Conservation (phyloP, 1,140 invertebrate genomes). For the Ceratitis capitata region DNA sequence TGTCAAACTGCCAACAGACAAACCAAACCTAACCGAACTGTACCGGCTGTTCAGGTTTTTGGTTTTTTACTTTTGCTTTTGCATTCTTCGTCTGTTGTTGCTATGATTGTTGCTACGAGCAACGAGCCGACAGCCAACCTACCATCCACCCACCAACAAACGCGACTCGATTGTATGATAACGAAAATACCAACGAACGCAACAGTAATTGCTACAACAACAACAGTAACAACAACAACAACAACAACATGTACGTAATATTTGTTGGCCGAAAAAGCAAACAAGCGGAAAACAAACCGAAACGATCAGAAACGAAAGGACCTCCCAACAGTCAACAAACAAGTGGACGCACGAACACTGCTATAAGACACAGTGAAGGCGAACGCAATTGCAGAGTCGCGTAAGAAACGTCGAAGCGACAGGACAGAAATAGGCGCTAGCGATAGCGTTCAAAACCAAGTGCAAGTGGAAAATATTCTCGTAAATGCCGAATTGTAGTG, state of each 20-base stretch:
- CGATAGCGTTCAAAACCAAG: no score
- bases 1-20: slow-evolving; percentile 6
- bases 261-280: background rate
- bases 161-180: background rate
- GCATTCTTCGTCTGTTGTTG: background rate
- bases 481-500: background rate
- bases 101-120: background rate
- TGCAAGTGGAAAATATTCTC: slow-evolving; percentile 41
- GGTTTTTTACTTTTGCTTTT: background rate
- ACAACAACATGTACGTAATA: background rate
- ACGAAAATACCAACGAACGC: slow-evolving; percentile 16
- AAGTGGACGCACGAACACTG: background rate
- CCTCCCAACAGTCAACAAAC: slow-evolving; percentile 37
- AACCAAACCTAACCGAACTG: no score
- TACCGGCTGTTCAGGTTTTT: background rate
- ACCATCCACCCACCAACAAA: background rate
- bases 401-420: slow-evolving; percentile 50
- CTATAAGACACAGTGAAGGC: slow-evolving; percentile 53
- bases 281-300: slow-evolving; percentile 28
- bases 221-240: background rate
- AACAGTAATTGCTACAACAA: background rate
- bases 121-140: background rate
- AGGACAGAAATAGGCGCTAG: background rate
- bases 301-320: slow-evolving; percentile 38
- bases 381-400: slow-evolving; percentile 52